These are phyloP conservation scores for Pipra filicauda DNA, from an alignment of 2,113 vertebrate genomes.

Conservation along the genomic window DNA sequence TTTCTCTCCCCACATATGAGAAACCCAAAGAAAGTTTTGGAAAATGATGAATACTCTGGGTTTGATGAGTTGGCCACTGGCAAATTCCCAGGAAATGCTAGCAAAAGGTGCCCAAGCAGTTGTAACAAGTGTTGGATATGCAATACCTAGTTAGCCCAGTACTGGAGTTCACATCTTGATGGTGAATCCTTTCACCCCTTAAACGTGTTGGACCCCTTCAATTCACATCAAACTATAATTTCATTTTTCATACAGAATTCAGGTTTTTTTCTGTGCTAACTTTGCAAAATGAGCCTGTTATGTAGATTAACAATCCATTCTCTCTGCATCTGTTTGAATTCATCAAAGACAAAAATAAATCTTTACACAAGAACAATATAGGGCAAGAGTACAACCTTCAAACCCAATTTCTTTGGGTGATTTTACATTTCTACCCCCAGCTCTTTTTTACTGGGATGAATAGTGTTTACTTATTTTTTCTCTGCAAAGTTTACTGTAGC, in stretches of 20 bases:
- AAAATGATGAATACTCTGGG: background rate
- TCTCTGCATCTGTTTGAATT: background rate
- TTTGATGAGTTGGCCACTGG: background rate
- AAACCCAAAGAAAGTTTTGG: background rate
- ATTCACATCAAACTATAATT: background rate
- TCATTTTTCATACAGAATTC: background rate
- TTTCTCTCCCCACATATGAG: background rate
- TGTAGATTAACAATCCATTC: background rate
- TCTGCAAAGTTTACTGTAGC: background rate
- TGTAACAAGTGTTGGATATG: accelerated
- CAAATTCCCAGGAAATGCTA: background rate
- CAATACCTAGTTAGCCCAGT: background rate
- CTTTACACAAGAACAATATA: background rate
- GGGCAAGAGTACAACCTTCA: background rate
- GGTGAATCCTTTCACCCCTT: background rate
- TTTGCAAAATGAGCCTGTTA: background rate
- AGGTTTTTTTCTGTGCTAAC: background rate
- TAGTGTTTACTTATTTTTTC: background rate
- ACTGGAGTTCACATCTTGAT: accelerated
- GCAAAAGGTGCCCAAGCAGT: background rate
- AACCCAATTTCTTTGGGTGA: background rate
- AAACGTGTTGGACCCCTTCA: background rate
- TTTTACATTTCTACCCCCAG: background rate
- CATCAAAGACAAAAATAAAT: background rate
- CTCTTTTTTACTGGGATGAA: background rate